phyloP scores from a whole-genome alignment of 1,140 invertebrate genomes.

The Macrocentrus cingulum region DNA sequence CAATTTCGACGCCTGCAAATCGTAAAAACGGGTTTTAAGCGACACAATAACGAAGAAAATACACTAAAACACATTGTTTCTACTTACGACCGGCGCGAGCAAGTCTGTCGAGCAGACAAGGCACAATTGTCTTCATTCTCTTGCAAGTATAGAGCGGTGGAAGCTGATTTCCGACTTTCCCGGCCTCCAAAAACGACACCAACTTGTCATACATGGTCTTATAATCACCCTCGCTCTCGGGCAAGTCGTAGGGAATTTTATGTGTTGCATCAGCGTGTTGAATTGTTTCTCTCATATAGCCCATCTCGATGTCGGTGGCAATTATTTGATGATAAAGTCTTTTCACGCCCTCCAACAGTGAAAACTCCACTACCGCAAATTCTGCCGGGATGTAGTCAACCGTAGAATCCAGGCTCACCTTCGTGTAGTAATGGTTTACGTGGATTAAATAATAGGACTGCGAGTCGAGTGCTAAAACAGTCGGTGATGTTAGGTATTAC shows the following conservation, averaged over 20 bases:
- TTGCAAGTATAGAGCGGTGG: slow-evolving; percentile 57
- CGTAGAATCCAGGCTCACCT: slow-evolving; percentile 26
- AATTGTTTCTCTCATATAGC: slow-evolving; percentile 58
- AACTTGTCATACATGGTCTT: slow-evolving; percentile 45
- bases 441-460: slow-evolving; percentile 54
- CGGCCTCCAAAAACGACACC: slow-evolving; percentile 45
- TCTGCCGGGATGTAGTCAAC: slow-evolving; percentile 51
- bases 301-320: slow-evolving; percentile 56
- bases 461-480: slow-evolving; percentile 33
- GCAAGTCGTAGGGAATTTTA: slow-evolving; percentile 52
- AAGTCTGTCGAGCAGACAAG: slow-evolving; percentile 52
- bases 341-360: slow-evolving; percentile 57
- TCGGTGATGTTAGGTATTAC: neutral
- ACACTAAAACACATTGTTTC: slow-evolving; percentile 2
- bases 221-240: slow-evolving; percentile 37
- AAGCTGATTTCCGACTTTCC: slow-evolving; percentile 32
- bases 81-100: slow-evolving; percentile 42
- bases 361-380: slow-evolving; percentile 53
- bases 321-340: slow-evolving; percentile 59
- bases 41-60: neutral
- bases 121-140: slow-evolving; percentile 21
- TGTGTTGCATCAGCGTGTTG: slow-evolving; percentile 56
- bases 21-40: neutral
- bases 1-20: neutral
- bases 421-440: slow-evolving; percentile 50